Evolutionary conservation across 2,888 invertebrate species (phyloP), one percentile per base, ranked within the genome.

Genomic region (Pyralis farinalis): DNA sequence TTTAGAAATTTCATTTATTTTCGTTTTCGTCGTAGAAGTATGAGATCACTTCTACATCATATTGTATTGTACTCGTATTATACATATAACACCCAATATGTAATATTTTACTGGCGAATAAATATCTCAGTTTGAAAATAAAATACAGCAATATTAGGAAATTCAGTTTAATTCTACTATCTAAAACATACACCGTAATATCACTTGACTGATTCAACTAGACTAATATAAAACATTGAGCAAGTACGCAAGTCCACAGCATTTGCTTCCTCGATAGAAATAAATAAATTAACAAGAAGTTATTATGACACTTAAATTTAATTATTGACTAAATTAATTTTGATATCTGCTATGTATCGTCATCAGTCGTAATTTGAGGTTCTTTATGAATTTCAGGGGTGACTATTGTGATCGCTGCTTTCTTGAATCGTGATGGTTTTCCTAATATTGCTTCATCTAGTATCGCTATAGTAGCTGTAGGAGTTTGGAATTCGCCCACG

Each of bases 141-240:
- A 16, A 16, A 16, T 16, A 16, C 16, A 16, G 2, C 4, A 38
- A 40, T 56, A 61, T 67, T 73, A 75, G 71, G 73, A 80, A 81
- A 78, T 64, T 66, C 63, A 65, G 68, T 68, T 71, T 80, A 64
- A 70, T 72, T 65, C 74, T 84, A 83, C 60, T 71, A 66, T 59
- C 78, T 82, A 83, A 63, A 71, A 81, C 81, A 87, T 86, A 87
- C 87, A 86, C 87, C 87, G 68, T 86, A 86, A 84, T 88, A 88
- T 88, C 87, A 88, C 87, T 84, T 87, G 87, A 86, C 87, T 87
- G 83, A 80, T 71, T 78, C 67, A 58, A 56, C 61, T 55, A 58
- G 59, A 60, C 63, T 61, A 63, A 44, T 35, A 37, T 37, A 49
- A 44, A 50, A 48, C 43, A 78, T 84, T 85, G 85, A 85, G 85